A percentile compares a stretch with the other conserved stretches of the same genome.
Conservation (phyloP, 1,140 invertebrate genomes). For the Bombus confusus region DNA sequence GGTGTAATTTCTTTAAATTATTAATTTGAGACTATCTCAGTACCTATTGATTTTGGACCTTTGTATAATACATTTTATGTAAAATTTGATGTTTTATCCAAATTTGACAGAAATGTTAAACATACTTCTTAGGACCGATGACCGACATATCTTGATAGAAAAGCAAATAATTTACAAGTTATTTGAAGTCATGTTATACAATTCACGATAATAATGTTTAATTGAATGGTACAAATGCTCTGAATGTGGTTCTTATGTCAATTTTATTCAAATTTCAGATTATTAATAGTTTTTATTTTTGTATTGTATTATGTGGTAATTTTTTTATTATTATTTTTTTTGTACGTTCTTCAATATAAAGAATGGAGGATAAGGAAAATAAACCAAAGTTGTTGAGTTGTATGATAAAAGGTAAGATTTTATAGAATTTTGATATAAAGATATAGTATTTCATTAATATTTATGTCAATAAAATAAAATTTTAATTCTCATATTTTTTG, state of each 20-base stretch:
- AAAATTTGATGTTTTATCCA: no score
- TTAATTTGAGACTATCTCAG: no score
- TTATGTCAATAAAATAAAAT: slow-evolving; percentile 14
- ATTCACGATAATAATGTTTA: not conserved
- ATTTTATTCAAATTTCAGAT: slow-evolving; percentile 31
- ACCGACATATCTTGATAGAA: no score
- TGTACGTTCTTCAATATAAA: not conserved
- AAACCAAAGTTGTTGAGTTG: slow-evolving; percentile 61
- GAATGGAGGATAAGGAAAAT: slow-evolving; percentile 59
- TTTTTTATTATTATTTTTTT: slow-evolving; percentile 23
- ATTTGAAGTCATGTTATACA: not conserved
- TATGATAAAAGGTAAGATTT: slow-evolving; percentile 57
- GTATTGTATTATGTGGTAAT: slow-evolving; percentile 17
- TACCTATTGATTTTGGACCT: no score
- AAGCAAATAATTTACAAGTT: no score
- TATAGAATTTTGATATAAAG: no score
- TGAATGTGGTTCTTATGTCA: slow-evolving; percentile 17
- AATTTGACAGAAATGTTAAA: no score
- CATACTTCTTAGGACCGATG: no score
- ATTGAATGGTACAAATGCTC: slow-evolving; percentile 3
- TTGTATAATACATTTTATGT: no score
- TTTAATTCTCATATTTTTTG: not conserved
- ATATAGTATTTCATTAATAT: not conserved
- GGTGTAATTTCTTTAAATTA: no score
- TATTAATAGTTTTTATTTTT: slow-evolving; percentile 18